A percentile compares a stretch with the other conserved stretches of the same genome.
Evolutionary conservation across 1,140 invertebrate genomes (phyloP).

Genomic region (Drosophila ercepeae): DNA sequence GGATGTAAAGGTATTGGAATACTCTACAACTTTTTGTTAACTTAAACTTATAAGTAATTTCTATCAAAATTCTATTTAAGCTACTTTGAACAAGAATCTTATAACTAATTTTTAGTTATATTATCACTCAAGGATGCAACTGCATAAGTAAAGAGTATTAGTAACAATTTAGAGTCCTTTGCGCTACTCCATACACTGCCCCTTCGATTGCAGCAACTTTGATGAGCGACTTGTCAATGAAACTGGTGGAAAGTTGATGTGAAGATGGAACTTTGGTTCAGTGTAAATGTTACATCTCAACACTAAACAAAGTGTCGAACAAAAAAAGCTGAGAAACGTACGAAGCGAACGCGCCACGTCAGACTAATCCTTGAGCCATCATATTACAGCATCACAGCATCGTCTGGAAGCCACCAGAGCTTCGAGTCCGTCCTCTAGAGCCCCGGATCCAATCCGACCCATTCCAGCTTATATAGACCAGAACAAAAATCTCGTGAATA

Average conservation of each 20-base stretch:
- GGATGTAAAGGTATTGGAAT: not conserved
- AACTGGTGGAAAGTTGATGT: constrained; percentile 3
- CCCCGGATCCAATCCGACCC: constrained; percentile 2
- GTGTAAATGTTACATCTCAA: constrained; percentile 34
- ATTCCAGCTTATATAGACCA: constrained; percentile 12
- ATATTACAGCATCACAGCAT: constrained; percentile 73
- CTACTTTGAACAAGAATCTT: not conserved
- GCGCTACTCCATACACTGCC: constrained; percentile 28
- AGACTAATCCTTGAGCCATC: constrained; percentile 79
- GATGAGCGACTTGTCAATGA: constrained; percentile 60
- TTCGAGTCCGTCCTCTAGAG: not conserved
- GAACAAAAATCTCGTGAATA: constrained; percentile 75
- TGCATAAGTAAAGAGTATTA: not conserved
- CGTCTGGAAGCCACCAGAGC: constrained; percentile 43
- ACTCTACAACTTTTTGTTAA: not conserved
- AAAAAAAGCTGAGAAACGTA: constrained; percentile 51
- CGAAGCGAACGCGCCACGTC: constrained; percentile 55
- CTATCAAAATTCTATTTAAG: too few species aligned
- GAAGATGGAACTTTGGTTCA: not conserved
- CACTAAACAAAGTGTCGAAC: constrained; percentile 74
- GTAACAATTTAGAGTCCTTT: not conserved
- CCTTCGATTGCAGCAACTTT: constrained; percentile 21
- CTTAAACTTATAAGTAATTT: not conserved
- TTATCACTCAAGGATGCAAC: too few species aligned
- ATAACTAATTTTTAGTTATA: too few species aligned